Percentiles rank a stretch among this genome's conserved stretches.
phyloP scores from a whole-genome alignment of 2,797 vertebrate genomes.

The Rhynchotus rufescens region DNA sequence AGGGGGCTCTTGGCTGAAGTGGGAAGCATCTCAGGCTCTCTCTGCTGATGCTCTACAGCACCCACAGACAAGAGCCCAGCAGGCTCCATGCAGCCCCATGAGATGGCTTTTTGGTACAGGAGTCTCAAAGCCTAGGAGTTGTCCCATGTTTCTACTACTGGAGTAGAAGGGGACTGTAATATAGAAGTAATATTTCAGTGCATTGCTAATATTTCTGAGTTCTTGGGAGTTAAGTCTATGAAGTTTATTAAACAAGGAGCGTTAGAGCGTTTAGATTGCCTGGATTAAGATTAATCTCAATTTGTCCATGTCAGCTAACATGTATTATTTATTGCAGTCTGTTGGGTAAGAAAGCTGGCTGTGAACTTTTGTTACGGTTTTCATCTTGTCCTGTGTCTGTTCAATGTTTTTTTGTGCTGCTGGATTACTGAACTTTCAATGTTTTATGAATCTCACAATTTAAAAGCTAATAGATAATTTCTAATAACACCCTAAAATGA shows the following conservation, averaged over 20 bases:
- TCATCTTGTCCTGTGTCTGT: not conserved
- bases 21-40: not conserved
- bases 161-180: not conserved
- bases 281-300: not conserved
- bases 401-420: not conserved
- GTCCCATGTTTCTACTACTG: accelerated
- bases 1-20: not conserved
- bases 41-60: not conserved
- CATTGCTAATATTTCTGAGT: not conserved
- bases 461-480: not conserved
- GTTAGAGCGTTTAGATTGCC: not conserved
- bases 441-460: not conserved
- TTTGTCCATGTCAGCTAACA: not conserved
- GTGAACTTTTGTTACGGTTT: not conserved
- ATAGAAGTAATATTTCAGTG: not conserved
- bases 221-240: not conserved
- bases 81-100: not conserved
- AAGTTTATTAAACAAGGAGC: not conserved
- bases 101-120: not conserved
- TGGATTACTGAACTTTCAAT: not conserved
- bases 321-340: not conserved
- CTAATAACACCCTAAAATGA: not conserved
- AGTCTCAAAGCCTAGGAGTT: not conserved
- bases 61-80: accelerated
- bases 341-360: not conserved